phyloP scores from a whole-genome alignment of 1,140 invertebrate species.

The Uloborus diversus region DNA sequence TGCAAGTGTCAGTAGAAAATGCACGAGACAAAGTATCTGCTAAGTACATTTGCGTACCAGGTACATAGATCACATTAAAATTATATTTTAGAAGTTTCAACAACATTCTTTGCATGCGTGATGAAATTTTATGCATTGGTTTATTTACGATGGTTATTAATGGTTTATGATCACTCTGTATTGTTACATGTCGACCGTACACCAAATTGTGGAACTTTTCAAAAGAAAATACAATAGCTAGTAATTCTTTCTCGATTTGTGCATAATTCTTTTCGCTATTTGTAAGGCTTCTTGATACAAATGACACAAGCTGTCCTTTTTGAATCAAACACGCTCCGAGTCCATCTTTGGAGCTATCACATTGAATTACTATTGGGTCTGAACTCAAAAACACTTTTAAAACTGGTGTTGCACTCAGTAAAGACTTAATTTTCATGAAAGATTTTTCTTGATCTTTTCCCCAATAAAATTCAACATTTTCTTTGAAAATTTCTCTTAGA shows the following conservation, averaged over 20 bases:
- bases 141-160: slow-evolving; percentile 37
- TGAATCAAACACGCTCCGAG: slow-evolving; percentile 15
- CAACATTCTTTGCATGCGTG: slow-evolving; percentile 29
- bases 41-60: slow-evolving; percentile 24
- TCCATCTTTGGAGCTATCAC: slow-evolving; percentile 41
- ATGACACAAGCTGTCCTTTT: slow-evolving; percentile 62
- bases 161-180: slow-evolving; percentile 63
- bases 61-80: slow-evolving; percentile 33
- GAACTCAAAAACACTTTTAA: slow-evolving; percentile 49
- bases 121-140: slow-evolving; percentile 54
- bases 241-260: slow-evolving; percentile 67
- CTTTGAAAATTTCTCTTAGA: neutral
- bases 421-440: slow-evolving; percentile 11
- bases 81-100: slow-evolving; percentile 41
- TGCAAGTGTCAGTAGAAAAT: too few species aligned
- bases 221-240: slow-evolving; percentile 67
- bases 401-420: slow-evolving; percentile 5
- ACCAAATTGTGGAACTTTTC: slow-evolving; percentile 66
- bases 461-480: slow-evolving; percentile 29
- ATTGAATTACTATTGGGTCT: slow-evolving; percentile 17
- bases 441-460: slow-evolving; percentile 22
- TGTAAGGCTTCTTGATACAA: slow-evolving; percentile 65
- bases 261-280: slow-evolving; percentile 66
- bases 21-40: slow-evolving; percentile 53
- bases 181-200: slow-evolving; percentile 61